Evolutionary conservation across 1,140 invertebrate genomes (phyloP), one percentile per base, ranked within the genome.

Genomic region (Diplogasteroides magnus): DNA sequence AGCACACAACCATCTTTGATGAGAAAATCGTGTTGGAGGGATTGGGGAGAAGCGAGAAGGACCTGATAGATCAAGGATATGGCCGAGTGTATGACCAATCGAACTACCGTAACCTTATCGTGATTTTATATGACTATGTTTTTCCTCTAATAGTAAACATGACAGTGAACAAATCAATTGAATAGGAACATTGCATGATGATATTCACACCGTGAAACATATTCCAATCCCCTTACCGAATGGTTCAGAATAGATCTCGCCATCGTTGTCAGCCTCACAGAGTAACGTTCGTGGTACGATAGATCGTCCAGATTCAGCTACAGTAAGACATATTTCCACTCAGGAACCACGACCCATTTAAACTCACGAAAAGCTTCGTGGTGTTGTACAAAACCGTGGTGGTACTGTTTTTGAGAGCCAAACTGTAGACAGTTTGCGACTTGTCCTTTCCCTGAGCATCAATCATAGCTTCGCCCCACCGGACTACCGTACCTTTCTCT

Each of bases 1-100:
- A 81, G 56, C 15, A 67, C 31, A 56, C 77, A 79, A 64, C 68
- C 73, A 26, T 77, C 77, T 79, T 48, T 48, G 37, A 48, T 48
- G 6, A 48, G 6, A 48, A 48, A 48, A 6, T 48, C 37, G 37
- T 48, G 37, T 11, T 6, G 37, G 37, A 48, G 6, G 37, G 37
- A 48, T 11, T 48, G 37, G 19, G 6, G 6, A 11, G 37, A 48
- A 11, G 37, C 37, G 6, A 48, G 19, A 11, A 48, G 37, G 6
- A 48, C 37, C 25, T 37, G 15, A 64, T 64, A 25, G n/a, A 31
- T 64, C 28, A 61, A 61, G 29, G 6, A 15, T n/a, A n/a, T n/a
- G n/a, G n/a, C n/a, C n/a, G n/a, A n/a, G n/a, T n/a, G n/a, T n/a
- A n/a, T n/a, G n/a, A n/a, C n/a, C n/a, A n/a, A n/a, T n/a, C n/a